These are phyloP conservation scores for Halcyon smyrnensis DNA, from an alignment of 2,797 vertebrate genomes.

Conservation along the genomic window DNA sequence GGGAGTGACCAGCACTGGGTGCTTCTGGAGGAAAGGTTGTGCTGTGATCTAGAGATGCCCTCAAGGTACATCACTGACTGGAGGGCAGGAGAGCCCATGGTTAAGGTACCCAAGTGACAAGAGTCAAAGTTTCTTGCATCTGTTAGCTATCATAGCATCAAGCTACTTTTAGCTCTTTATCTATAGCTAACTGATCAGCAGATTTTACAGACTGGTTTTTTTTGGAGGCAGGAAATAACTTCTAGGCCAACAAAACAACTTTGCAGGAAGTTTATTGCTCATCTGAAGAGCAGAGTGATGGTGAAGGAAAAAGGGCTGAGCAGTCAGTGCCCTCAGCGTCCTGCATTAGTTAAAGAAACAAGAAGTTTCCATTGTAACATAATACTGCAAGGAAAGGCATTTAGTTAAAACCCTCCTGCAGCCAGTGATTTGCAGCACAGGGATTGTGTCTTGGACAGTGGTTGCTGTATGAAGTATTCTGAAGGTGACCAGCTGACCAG, in stretches of 20 bases:
- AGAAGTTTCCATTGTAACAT: background rate
- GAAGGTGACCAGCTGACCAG: background rate
- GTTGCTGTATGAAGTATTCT: background rate
- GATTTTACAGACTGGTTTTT: background rate
- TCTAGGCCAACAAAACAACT: background rate
- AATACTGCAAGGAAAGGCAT: background rate
- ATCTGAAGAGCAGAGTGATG: background rate
- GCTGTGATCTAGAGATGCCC: background rate
- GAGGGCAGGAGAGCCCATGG: background rate
- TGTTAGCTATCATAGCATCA: background rate
- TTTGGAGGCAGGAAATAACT: constrained; percentile 6
- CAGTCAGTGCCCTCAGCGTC: background rate
- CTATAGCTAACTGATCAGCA: background rate
- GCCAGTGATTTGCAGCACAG: background rate
- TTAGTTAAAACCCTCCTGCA: background rate
- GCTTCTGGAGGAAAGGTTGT: background rate
- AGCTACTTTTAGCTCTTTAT: background rate
- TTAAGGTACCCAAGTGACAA: background rate
- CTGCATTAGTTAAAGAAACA: background rate
- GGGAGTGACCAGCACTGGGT: background rate
- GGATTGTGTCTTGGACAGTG: background rate
- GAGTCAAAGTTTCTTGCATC: background rate
- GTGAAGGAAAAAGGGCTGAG: background rate
- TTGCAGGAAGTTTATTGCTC: constrained; percentile 32
- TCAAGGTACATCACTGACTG: rapidly evolving